Base-by-base conservation (phyloP, 92 coral and sea anemone genomes). In the Paramuricea clavata region DNA sequence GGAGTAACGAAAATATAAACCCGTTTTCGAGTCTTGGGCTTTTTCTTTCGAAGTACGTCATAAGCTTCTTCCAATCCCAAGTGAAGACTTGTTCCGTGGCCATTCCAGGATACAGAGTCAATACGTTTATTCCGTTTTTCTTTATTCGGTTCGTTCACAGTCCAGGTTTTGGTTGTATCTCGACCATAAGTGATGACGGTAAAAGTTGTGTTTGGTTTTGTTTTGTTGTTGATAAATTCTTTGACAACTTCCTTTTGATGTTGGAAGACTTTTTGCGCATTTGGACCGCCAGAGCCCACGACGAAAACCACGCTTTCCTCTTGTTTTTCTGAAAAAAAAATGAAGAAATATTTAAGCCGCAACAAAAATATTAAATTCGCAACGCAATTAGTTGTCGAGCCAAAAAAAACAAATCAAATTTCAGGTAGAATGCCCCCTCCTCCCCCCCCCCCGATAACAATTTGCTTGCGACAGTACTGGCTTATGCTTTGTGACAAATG, bases 281-380 rank as follows among this genome's bases (percentile, higher is more conserved):
- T 41, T 16, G 84, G 84, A 21, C 84, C 84, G 8, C 72, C 23
- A 23, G 84, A 79, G 5, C 84, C 84, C 22, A 79, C 31, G 26
- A 79, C 73, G 28, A 79, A 79, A 22, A 79, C 72, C 12, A 61
- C 47, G 3, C 34, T n/a, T 79, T 61, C 84, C 2, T 79, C 67
- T 13, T 59, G 71, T 61, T 79, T 79, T 30, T 57, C 54, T 15
- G 50, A 69, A 54, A 57, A 32, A 78, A 16, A 17, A n/a, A n/a
- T n/a, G n/a, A n/a, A n/a, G n/a, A n/a, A n/a, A n/a, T n/a, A n/a
- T n/a, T n/a, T n/a, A n/a, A n/a, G n/a, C n/a, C n/a, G n/a, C n/a
- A n/a, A n/a, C n/a, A n/a, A n/a, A n/a, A n/a, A n/a, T n/a, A n/a
- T n/a, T n/a, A n/a, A n/a, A n/a, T n/a, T n/a, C n/a, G n/a, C n/a